Base-by-base conservation (phyloP, 2,797 vertebrate species). In the Melanotaenia nigrans region DNA sequence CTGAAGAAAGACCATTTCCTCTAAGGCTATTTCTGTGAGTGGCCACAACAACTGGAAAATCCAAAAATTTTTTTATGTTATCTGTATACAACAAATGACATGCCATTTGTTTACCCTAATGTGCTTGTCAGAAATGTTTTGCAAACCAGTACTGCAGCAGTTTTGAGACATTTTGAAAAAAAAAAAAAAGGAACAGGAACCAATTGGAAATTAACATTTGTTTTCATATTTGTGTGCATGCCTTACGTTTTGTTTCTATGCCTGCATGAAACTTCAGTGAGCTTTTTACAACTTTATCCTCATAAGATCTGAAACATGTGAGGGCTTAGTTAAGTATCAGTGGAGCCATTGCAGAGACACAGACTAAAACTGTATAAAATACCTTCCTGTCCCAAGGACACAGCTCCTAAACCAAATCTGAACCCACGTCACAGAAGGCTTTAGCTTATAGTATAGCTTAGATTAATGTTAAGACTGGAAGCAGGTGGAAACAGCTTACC, bases 381-480 rank as follows among this genome's bases (percentile, higher is more conserved):
- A 20, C 33, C 7, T 1, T 24, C 4, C 25, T 30, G 38, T 45
- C 22, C 65, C 32, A 57, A 33, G 25, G 7, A 63, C 5, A 2
- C 10, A 65, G 35, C 22, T 66, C 51, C 60, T 40, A 57, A 32
- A 36, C 51, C 55, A 36, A 25, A 61, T 61, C 58, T 61, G 56
- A 71, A 36, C 56, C 28, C 40, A 24, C 38, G 61, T 35, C 57
- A 65, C 68, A 55, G 4, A 78, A 32, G 49, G 65, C 32, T 59
- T 78, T 61, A 78, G 25, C 40, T 69, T 62, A 54, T 40, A 40
- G 33, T 25, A n/a, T 64, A 25, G 35, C 49, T 51, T 40, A 51
- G 67, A 62, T 81, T 68, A 69, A 65, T 58, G n/a, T 65, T 55
- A 64, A 76, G 25, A 65, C 61, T 54, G 9, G 14, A 76, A 69